Conservation (phyloP, 2,113 vertebrate genomes). For the Perccottus glenii region DNA sequence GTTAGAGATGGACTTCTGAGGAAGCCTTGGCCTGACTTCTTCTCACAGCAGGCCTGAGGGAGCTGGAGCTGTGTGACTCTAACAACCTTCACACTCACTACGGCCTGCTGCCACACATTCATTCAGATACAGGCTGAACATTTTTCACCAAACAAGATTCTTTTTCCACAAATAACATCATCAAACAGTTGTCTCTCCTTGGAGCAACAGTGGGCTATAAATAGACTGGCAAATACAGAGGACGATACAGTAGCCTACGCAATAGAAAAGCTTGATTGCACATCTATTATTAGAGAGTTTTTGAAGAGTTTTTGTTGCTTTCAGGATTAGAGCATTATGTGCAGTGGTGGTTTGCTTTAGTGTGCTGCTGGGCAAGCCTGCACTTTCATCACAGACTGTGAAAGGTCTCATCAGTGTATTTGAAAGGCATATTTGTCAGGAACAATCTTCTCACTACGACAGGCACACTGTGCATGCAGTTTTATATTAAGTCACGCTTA, state of each 20-base stretch:
- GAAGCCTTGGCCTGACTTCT: neutral
- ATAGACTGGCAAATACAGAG: conserved; percentile 23
- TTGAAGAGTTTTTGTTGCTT: conserved; percentile 20
- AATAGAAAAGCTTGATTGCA: conserved; percentile 19
- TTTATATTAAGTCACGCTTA: neutral
- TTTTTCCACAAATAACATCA: conserved; percentile 2
- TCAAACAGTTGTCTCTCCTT: conserved; percentile 1
- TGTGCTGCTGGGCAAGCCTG: neutral
- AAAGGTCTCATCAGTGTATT: conserved; percentile 34
- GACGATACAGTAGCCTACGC: conserved; percentile 1
- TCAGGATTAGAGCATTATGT: conserved; percentile 33
- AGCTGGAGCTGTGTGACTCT: neutral
- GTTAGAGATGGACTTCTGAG: conserved; percentile 3
- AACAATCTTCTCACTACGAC: conserved; percentile 13
- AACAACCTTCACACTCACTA: neutral
- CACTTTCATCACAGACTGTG: conserved; percentile 14
- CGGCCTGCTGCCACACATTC: neutral
- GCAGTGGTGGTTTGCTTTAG: conserved; percentile 18
- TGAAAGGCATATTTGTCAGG: conserved; percentile 19
- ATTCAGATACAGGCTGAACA: neutral
- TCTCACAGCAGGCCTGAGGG: conserved; percentile 13
- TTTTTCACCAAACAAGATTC: neutral
- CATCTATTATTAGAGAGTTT: conserved; percentile 25
- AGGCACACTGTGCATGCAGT: conserved; percentile 11
- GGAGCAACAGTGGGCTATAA: conserved; percentile 21